Evolutionary conservation across 2,113 vertebrate genomes (phyloP), one percentile per base, ranked within the genome.

Genomic region (Gnathonemus longibarbis): DNA sequence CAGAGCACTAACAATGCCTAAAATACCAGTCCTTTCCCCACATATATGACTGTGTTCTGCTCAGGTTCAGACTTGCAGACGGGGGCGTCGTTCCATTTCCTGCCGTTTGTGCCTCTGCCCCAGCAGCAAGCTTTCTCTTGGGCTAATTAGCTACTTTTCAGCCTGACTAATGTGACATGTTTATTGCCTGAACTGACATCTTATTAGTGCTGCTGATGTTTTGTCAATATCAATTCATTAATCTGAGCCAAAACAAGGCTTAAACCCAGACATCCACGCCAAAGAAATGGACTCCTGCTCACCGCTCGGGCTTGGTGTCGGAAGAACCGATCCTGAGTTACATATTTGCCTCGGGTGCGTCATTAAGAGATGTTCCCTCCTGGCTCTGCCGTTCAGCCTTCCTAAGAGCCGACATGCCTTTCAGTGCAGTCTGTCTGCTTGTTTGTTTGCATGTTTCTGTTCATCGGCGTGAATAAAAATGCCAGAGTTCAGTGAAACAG

Each of bases 121-220:
- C 35, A 21, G 17, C 94, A 89, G 93, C 93, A 15, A 90, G 94
- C 95, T 95, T 95, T 94, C 95, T 95, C 92, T 95, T 86, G 96
- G 95, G 94, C 95, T 97, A 95, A 97, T 97, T 96, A 97, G 95
- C 96, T 96, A 94, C 94, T 95, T 93, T 94, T 95, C 92, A 93
- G 88, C 24, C 94, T 94, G 95, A 95, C 95, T 98, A 97, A 98
- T 96, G 97, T 97, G 97, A 96, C 97, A 96, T 96, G 96, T 98
- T 99, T 98, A 98, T 97, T 97, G 96, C 97, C 95, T 95, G 97
- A 98, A 98, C 97, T 97, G 98, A 97, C 97, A 97, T 94, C 96
- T 98, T 97, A 98, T 98, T 99, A 98, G 97, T 95, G 95, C 93
- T 91, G 92, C 93, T 96, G 97, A 98, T 97, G 97, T 95, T 98